These are phyloP conservation scores for Hemistola chrysoprasaria DNA, from an alignment of 2,888 invertebrate genomes.

Conservation along the genomic window DNA sequence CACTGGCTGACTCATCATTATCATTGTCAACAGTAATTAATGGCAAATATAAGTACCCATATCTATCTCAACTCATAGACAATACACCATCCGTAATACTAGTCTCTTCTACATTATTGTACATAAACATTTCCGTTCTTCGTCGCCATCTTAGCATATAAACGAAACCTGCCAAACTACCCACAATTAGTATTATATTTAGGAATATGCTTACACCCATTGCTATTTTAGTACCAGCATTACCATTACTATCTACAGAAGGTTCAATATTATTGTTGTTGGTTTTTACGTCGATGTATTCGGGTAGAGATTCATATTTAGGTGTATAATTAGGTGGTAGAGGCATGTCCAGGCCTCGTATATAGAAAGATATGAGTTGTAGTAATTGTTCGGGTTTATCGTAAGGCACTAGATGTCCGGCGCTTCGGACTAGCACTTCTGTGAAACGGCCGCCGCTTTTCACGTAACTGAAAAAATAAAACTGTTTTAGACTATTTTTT, in stretches of 20 bases:
- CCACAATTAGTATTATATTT: constrained; percentile 49
- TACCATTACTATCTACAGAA: neutral
- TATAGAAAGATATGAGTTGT: constrained; percentile 50
- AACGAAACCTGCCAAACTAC: constrained; percentile 39
- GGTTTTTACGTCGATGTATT: constrained; percentile 24
- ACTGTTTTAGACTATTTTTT: too few relatives aligned
- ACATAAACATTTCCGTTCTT: constrained; percentile 43
- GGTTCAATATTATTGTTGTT: neutral
- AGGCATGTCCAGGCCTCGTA: constrained; percentile 41
- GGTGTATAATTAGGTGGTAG: constrained; percentile 36
- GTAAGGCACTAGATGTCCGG: constrained; percentile 84
- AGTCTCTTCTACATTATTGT: constrained; percentile 45
- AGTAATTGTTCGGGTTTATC: constrained; percentile 80
- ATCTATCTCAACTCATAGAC: constrained; percentile 26
- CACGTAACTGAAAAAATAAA: constrained; percentile 77
- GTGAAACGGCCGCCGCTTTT: constrained; percentile 79
- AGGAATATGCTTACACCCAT: constrained; percentile 52
- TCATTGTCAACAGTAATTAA: too few relatives aligned
- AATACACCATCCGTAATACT: constrained; percentile 42
- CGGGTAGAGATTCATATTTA: constrained; percentile 28
- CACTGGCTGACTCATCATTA: too few relatives aligned
- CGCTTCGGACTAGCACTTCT: constrained; percentile 80
- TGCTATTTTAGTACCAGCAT: constrained; percentile 30
- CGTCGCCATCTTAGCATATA: constrained; percentile 47
- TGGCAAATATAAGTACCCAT: neutral